Conservation (phyloP, 2,888 invertebrate species). For the Eristalinus sepulchralis region DNA sequence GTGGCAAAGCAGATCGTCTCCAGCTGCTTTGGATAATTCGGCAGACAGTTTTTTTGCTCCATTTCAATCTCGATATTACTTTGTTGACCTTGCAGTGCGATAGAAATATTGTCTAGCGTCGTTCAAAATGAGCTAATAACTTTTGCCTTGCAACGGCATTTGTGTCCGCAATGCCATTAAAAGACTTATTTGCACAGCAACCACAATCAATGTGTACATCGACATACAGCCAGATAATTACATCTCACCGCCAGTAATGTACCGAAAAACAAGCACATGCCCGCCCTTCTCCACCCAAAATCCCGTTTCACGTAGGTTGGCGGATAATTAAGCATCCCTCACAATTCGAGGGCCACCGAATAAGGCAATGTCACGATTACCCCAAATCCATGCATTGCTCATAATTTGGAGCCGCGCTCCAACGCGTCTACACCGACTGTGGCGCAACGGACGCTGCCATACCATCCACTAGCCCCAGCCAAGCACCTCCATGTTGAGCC, state of each 20-base stretch:
- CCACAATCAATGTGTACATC: no score
- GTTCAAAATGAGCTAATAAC: no score
- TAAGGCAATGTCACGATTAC: slow-evolving; percentile 71
- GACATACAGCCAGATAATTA: background rate
- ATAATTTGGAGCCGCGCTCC: slow-evolving; percentile 56
- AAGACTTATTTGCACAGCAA: no score
- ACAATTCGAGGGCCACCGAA: slow-evolving; percentile 61
- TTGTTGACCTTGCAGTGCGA: no score
- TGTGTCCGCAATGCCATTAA: no score
- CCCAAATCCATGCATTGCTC: slow-evolving; percentile 71
- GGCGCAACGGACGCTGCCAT: slow-evolving; percentile 59
- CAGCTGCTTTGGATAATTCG: no score
- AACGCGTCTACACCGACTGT: slow-evolving; percentile 40
- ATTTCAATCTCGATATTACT: no score
- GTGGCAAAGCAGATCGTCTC: no score
- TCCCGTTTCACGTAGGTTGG: slow-evolving; percentile 46
- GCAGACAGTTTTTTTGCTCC: no score
- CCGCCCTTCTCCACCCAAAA: slow-evolving; percentile 57
- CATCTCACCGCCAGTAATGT: background rate
- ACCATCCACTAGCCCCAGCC: slow-evolving; percentile 28
- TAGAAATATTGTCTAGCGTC: no score
- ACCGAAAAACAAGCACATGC: slow-evolving; percentile 55
- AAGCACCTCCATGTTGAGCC: slow-evolving; percentile 33
- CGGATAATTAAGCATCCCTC: slow-evolving; percentile 64
- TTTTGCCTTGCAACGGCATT: no score